phyloP scores from a whole-genome alignment of 2,797 vertebrate genomes.

The Lepus oiostolus region DNA sequence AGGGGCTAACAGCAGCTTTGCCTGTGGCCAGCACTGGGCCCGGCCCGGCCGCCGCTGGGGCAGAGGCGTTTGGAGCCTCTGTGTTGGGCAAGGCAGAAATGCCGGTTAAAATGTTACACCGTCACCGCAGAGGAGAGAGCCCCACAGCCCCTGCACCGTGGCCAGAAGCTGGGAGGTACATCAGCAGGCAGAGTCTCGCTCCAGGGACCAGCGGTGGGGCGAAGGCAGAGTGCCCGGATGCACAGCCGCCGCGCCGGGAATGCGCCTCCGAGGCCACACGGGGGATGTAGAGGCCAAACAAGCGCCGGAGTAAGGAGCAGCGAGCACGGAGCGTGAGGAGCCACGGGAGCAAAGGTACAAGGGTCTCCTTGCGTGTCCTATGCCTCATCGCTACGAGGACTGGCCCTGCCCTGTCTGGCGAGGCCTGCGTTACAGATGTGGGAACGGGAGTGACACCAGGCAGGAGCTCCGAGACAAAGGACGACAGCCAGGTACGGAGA shows the following conservation, averaged over 20 bases:
- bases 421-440: not conserved
- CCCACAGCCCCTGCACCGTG: too few relatives aligned
- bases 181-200: too few relatives aligned
- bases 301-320: rapidly evolving
- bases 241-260: too few relatives aligned
- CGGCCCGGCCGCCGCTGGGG: too few relatives aligned
- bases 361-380: rapidly evolving
- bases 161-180: not conserved
- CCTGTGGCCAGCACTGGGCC: not conserved
- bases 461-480: rapidly evolving
- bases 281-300: not conserved
- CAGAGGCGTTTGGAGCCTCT: not conserved
- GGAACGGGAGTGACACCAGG: rapidly evolving
- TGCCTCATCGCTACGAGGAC: too few relatives aligned
- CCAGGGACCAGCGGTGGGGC: too few relatives aligned
- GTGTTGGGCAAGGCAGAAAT: not conserved
- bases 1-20: too few relatives aligned
- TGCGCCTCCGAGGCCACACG: rapidly evolving
- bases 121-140: rapidly evolving
- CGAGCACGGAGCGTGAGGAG: rapidly evolving
- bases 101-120: not conserved
- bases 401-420: rapidly evolving
- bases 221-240: rapidly evolving
- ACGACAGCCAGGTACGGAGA: not conserved
- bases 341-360: not conserved